Base-by-base conservation (phyloP, 2,797 vertebrate genomes). In the Lutjanus argentimaculatus region DNA sequence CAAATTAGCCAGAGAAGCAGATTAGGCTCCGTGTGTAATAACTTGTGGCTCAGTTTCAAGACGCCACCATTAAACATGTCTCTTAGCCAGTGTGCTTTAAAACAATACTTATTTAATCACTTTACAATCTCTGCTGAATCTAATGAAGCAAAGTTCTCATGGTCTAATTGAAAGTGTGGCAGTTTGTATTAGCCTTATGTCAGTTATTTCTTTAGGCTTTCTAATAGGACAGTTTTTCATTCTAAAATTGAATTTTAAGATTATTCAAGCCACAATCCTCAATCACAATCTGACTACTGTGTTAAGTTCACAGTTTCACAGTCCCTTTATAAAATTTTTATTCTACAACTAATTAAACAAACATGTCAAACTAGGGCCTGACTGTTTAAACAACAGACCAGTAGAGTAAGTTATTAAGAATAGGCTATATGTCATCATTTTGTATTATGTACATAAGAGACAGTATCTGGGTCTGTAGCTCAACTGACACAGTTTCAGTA, bases 41-140 rank as follows among this genome's bases (percentile, higher is more conserved):
- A 88, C 66, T 61, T 3, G 67, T 43, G 67, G 73, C 72, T 90
- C 21, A 2, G 56, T 67, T 86, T 84, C 77, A 85, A 68, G 72
- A 82, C 72, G 76, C 80, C 49, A 64, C 86, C 78, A 85, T 92
- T 92, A 93, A 92, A 89, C 87, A 81, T 19, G 19, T 86, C 89
- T 89, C 82, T 82, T 67, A 84, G 75, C 53, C 84, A 84, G 90
- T 51, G 67, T 30, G 61, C 79, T 90, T 91, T 90, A 92, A 89
- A 94, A 90, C 87, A 93, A 92, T 87, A 85, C 92, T 92, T 85
- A 87, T 88, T 91, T 91, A 90, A 92, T 93, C 79, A 88, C 69
- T 55, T 91, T 85, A 84, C 62, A 79, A 67, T 72, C 69, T 81
- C 45, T 6, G 48, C 70, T 77, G 56, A 82, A 43, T 62, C 17